These are phyloP conservation scores for Eulemur albifrons DNA, from an alignment of 2,797 vertebrate genomes.

Conservation along the genomic window DNA sequence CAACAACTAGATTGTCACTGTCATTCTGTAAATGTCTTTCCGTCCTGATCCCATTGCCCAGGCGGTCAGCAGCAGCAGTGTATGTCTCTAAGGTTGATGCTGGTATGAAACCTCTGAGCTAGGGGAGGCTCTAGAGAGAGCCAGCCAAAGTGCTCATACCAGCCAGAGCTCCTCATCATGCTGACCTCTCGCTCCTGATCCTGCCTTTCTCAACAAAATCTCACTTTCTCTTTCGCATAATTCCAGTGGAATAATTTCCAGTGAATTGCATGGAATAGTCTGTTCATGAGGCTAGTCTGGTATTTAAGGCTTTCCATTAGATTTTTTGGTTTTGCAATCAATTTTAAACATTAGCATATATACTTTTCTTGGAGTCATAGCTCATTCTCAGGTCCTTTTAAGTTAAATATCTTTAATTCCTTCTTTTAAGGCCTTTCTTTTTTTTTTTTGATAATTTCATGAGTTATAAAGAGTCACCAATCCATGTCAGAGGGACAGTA, in stretches of 20 bases:
- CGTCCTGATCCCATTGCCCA: background rate
- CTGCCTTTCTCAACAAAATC: background rate
- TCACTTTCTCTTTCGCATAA: background rate
- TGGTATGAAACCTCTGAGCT: background rate
- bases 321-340: background rate
- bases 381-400: slow-evolving; percentile 18
- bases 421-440: background rate
- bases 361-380: background rate
- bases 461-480: background rate
- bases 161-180: background rate
- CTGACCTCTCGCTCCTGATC: background rate
- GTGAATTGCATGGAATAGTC: background rate
- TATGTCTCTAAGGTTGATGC: background rate
- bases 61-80: background rate
- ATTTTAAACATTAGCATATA: background rate
- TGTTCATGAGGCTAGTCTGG: background rate
- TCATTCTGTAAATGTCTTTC: slow-evolving; percentile 33
- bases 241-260: background rate
- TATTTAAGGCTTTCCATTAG: background rate
- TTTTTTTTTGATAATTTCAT: background rate
- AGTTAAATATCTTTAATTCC: background rate
- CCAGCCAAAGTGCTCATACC: background rate
- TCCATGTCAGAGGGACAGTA: background rate
- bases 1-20: background rate
- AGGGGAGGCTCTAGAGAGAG: background rate